Conservation (phyloP, 2,888 invertebrate species). For the Electrophaes corylata region DNA sequence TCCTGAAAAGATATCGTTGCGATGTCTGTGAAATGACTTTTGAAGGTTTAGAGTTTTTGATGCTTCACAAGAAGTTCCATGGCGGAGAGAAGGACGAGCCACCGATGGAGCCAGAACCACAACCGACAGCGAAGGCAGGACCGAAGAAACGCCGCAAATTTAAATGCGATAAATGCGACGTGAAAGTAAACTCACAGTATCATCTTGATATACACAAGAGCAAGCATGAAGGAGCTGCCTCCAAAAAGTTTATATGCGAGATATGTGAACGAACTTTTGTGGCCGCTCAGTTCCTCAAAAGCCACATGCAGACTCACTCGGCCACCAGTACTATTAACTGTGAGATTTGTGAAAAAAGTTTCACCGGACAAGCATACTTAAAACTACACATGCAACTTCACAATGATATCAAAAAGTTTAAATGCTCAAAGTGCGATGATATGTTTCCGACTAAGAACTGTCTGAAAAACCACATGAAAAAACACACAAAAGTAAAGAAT, state of each 20-base stretch:
- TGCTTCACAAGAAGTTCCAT: slow-evolving; percentile 78
- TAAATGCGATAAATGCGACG: slow-evolving; percentile 77
- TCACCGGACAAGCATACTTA: slow-evolving; percentile 77
- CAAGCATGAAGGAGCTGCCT: slow-evolving; percentile 73
- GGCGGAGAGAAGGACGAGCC: slow-evolving; percentile 74
- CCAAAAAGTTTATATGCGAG: slow-evolving; percentile 75
- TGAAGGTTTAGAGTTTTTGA: slow-evolving; percentile 74
- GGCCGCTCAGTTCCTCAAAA: slow-evolving; percentile 77
- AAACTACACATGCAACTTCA: slow-evolving; percentile 80
- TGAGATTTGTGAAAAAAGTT: slow-evolving; percentile 75
- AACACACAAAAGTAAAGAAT: slow-evolving; percentile 79
- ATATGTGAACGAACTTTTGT: slow-evolving; percentile 78
- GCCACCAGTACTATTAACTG: slow-evolving; percentile 74
- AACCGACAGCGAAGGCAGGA: slow-evolving; percentile 55
- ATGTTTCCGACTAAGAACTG: slow-evolving; percentile 80
- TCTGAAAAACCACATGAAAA: slow-evolving; percentile 78
- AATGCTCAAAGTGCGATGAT: slow-evolving; percentile 77
- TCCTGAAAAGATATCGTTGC: slow-evolving; percentile 71
- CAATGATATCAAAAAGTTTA: slow-evolving; percentile 78
- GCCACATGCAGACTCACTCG: slow-evolving; percentile 79
- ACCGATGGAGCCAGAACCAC: slow-evolving; percentile 62
- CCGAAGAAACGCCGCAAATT: slow-evolving; percentile 76
- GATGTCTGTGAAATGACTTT: slow-evolving; percentile 77
- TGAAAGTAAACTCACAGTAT: slow-evolving; percentile 79
- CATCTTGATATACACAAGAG: slow-evolving; percentile 78